Percentiles rank a stretch among this genome's conserved stretches.
Conservation (phyloP, 2,113 vertebrate genomes). For the Calonectris borealis region DNA sequence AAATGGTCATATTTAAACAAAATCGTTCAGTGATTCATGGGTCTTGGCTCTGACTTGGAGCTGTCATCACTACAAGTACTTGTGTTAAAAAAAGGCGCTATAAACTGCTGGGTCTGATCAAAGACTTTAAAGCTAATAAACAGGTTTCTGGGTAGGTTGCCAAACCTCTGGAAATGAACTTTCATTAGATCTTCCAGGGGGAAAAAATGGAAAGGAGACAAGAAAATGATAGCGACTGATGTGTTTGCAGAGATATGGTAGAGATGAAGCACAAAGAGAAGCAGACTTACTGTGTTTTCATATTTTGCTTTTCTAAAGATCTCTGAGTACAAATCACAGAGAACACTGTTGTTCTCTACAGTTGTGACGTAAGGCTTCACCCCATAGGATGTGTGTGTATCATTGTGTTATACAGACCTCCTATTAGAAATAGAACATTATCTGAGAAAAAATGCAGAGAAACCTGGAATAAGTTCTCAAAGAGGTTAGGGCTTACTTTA, state of each 20-base stretch:
- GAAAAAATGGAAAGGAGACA: not conserved
- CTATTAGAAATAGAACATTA: not conserved
- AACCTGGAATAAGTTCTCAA: not conserved
- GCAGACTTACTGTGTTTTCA: not conserved
- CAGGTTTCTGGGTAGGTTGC: not conserved
- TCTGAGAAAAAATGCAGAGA: not conserved
- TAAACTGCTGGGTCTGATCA: conserved; percentile 23
- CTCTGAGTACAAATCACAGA: not conserved
- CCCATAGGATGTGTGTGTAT: not conserved
- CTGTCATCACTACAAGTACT: conserved; percentile 15
- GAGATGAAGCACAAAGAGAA: not conserved
- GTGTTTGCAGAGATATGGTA: not conserved
- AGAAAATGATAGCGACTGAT: not conserved
- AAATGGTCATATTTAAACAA: conserved; percentile 4
- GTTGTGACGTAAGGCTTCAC: not conserved
- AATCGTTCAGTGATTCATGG: conserved; percentile 45
- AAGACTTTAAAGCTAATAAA: conserved; percentile 50
- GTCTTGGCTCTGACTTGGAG: conserved; percentile 10
- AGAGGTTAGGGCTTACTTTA: not conserved
- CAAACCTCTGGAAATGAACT: conserved; percentile 2
- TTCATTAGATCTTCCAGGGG: not conserved
- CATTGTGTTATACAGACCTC: not conserved
- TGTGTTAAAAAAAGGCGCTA: not conserved
- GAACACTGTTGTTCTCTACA: not conserved
- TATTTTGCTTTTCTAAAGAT: not conserved